These are phyloP conservation scores for Isaurus tuberculatus DNA, from an alignment of 92 coral and sea anemone species.

Conservation along the genomic window DNA sequence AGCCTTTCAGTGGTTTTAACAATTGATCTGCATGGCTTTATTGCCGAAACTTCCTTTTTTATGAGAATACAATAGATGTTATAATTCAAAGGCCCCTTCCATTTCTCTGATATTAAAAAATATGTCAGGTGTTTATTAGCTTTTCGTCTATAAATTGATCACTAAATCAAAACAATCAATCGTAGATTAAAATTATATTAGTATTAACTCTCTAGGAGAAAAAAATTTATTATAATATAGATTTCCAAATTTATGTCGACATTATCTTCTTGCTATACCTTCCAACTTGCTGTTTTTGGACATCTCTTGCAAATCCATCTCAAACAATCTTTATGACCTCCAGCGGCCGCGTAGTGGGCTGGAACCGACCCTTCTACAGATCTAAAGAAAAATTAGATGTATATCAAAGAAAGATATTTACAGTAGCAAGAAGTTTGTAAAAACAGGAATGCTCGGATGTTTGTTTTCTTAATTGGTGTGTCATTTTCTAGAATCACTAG, in stretches of 20 bases:
- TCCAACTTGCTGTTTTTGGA: constrained; percentile 66
- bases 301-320: constrained; percentile 80
- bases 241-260: background rate
- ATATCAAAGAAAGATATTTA: background rate
- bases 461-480: background rate
- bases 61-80: background rate
- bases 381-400: constrained; percentile 46
- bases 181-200: background rate
- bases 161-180: background rate
- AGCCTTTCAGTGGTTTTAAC: background rate
- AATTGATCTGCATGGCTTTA: background rate
- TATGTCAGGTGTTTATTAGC: background rate
- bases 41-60: background rate
- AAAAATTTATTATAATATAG: background rate
- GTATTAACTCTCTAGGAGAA: background rate
- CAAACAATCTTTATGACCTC: constrained; percentile 83
- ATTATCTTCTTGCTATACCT: constrained; percentile 51
- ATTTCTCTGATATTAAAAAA: background rate
- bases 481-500: too few species aligned
- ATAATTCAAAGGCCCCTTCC: background rate
- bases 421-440: background rate
- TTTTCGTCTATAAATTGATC: background rate
- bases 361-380: constrained; percentile 87
- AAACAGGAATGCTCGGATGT: too few species aligned
- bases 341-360: constrained; percentile 91